Evolutionary conservation across 2,888 invertebrate genomes (phyloP), one percentile per base, ranked within the genome.

Genomic region (Andrena minutula): DNA sequence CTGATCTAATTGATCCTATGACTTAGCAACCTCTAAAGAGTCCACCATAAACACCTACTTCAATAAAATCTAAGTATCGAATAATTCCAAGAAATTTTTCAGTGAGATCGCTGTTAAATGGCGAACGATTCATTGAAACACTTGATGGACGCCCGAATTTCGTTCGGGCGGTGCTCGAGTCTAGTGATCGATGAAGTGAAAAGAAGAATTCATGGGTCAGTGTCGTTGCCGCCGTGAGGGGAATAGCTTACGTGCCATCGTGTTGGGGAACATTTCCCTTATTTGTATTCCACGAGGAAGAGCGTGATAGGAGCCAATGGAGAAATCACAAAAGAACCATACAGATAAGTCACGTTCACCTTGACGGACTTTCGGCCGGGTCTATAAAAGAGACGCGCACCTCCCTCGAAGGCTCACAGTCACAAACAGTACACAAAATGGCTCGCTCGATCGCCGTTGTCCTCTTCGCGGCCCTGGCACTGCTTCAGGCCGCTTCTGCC

Each of bases 351-450:
- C 80, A 79, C 72, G 83, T 78, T 83, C 75, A 86, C 88, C 86
- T 86, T 86, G 86, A 66, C 77, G 82, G 77, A 82, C 66, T 78
- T 78, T 79, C 71, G 82, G 65, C 41, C 7, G 61, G 77, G 66
- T 78, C 81, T 88, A 88, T 88, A 88, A 87, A 88, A 88, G 87
- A 87, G 64, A 71, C 74, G 75, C 47, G 69, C 83, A 41, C 60
- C 75, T 70, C 63, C 61, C 28, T 41, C 26, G 49, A 60, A 28
- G 58, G 64, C 76, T 4, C 23, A 41, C 73, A 76, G 76, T 77
- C 76, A 58, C 4, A 77, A 83, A 86, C 79, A 82, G 85, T 84
- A 80, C 79, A 79, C 79, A 79, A 85, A 88, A 90, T 90, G 90
- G 85, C 73, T 66, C 88, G 86, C 60, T 64, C 75, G 69, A 77